phyloP scores from a whole-genome alignment of 2,888 invertebrate genomes.

The Eupithecia vulgata region DNA sequence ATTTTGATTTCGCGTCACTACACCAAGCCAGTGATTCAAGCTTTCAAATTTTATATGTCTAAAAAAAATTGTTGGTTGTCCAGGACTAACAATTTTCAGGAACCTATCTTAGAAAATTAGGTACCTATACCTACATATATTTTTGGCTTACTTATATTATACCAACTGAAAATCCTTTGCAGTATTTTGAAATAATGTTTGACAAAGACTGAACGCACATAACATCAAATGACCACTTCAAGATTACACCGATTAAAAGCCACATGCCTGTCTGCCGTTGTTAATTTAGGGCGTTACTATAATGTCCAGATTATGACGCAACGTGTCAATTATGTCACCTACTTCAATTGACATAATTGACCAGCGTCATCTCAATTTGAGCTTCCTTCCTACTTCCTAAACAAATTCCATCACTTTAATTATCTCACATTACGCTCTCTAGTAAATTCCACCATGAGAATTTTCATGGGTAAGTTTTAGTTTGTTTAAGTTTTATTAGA shows the following conservation, averaged over 20 bases:
- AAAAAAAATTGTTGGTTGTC: too few relatives aligned
- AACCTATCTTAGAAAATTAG: neutral
- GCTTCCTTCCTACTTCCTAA: slow-evolving; percentile 49
- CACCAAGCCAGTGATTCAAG: neutral
- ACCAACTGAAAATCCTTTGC: neutral
- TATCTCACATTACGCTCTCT: neutral
- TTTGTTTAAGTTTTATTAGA: neutral
- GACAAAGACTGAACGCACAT: neutral
- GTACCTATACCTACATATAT: too few relatives aligned
- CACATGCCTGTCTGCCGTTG: slow-evolving; percentile 9
- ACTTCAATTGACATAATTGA: slow-evolving; percentile 52
- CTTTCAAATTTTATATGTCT: neutral
- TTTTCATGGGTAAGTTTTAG: neutral
- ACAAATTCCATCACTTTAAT: slow-evolving; percentile 12
- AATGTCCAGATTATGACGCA: slow-evolving; percentile 26
- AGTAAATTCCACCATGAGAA: neutral
- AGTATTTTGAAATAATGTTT: neutral
- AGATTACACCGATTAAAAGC: slow-evolving; percentile 21
- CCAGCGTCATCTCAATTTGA: slow-evolving; percentile 50
- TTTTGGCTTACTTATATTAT: too few relatives aligned
- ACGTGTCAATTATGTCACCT: slow-evolving; percentile 50
- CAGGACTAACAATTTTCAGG: neutral
- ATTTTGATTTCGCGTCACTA: too few relatives aligned
- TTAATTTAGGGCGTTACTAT: slow-evolving; percentile 14
- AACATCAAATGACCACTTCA: slow-evolving; percentile 4